Percentiles rank a stretch among this genome's conserved stretches.
phyloP scores from a whole-genome alignment of 2,113 vertebrate genomes.

The Furnarius figulus region DNA sequence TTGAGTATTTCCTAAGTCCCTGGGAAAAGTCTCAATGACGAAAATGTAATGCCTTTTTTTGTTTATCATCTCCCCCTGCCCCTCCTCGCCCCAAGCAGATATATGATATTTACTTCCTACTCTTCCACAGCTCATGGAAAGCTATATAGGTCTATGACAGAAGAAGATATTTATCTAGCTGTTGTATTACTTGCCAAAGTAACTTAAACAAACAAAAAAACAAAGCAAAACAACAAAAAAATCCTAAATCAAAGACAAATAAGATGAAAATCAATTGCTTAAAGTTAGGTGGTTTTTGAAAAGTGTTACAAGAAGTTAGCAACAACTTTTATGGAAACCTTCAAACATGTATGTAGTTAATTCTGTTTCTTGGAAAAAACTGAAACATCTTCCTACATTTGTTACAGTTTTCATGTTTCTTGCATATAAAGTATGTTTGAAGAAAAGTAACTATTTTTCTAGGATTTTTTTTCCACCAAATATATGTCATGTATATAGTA shows the following conservation, averaged over 20 bases:
- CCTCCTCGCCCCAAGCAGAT: background rate
- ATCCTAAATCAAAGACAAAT: background rate
- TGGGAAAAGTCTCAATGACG: background rate
- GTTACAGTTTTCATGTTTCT: background rate
- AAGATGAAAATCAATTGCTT: background rate
- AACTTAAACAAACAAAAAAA: background rate
- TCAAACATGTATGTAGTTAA: background rate
- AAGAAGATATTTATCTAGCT: background rate
- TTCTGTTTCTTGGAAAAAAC: background rate
- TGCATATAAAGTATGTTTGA: background rate
- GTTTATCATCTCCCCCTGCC: too few species aligned
- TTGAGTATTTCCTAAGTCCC: background rate
- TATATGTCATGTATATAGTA: too few species aligned
- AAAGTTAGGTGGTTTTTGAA: background rate
- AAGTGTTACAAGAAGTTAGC: background rate
- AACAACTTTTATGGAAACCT: background rate
- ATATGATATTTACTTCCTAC: background rate
- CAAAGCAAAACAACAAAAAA: too few species aligned
- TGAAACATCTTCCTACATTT: background rate
- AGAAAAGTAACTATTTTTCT: background rate
- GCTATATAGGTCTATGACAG: background rate
- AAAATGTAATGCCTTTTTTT: background rate
- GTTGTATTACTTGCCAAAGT: background rate
- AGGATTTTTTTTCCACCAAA: background rate
- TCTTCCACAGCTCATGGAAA: background rate